Conservation (phyloP, 2,888 invertebrate species). For the Neocrepidodera transversa region DNA sequence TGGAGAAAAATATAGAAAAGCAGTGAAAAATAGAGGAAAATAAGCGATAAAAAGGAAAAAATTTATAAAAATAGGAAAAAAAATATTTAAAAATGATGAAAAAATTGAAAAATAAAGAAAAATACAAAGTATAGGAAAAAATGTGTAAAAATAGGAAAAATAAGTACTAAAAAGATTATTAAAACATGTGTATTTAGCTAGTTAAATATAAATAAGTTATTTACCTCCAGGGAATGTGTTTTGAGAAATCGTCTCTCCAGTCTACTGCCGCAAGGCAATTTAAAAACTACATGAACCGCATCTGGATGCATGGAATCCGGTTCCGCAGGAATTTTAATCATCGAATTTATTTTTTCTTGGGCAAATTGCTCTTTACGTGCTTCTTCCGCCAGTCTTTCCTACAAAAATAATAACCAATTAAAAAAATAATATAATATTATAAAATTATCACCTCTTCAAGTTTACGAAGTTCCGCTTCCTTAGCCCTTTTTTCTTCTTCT, state of each 20-base stretch:
- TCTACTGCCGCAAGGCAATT: slow-evolving; percentile 88
- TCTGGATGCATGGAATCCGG: slow-evolving; percentile 74
- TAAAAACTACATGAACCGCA: slow-evolving; percentile 85
- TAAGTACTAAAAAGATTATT: too few species aligned
- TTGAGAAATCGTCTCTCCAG: slow-evolving; percentile 87
- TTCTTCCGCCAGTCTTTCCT: slow-evolving; percentile 61
- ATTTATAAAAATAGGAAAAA: too few species aligned
- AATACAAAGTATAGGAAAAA: too few species aligned
- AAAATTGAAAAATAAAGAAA: too few species aligned
- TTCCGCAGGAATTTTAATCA: slow-evolving; percentile 74
- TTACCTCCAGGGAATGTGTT: slow-evolving; percentile 82
- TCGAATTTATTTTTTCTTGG: slow-evolving; percentile 71
- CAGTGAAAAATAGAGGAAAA: too few species aligned
- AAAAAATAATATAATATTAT: neutral
- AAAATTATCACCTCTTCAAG: slow-evolving; percentile 51
- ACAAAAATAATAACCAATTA: neutral
- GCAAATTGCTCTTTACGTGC: slow-evolving; percentile 65
- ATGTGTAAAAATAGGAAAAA: too few species aligned
- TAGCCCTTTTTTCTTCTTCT: slow-evolving; percentile 65
- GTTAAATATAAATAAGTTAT: too few species aligned
- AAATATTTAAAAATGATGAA: too few species aligned
- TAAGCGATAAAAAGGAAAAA: too few species aligned
- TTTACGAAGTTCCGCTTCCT: slow-evolving; percentile 63
- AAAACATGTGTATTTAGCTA: too few species aligned
- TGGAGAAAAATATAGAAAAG: too few species aligned